Evolutionary conservation across 30 jellyfish, hydroid and myxozoan genomes (phyloP), one percentile per base, ranked within the genome.

Genomic region (Aurelia sp.): DNA sequence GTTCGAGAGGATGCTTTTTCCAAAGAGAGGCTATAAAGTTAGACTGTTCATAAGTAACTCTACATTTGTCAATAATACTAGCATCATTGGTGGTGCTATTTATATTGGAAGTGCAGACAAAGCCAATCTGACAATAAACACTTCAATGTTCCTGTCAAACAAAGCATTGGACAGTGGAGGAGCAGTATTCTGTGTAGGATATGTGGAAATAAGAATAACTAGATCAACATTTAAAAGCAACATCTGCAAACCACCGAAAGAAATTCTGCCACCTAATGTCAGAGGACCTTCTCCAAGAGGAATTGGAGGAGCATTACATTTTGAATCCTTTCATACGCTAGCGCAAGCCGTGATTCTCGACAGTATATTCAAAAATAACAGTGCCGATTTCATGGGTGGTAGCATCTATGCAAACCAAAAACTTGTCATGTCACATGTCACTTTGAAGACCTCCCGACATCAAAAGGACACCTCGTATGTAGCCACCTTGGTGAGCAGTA

Each of bases 351-450:
- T 9, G 35, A 59, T 59, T 59, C 13, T 18, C 11, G 13, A 59
- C 35, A 18, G 69, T 59, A 59, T 22, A 18, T 59, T 59, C 33
- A 30, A 18, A n/a, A 59, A 59, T 22, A 59, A 59, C 69, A 59
- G 13, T 59, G 69, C 69, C 30, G 69, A 59, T 18, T 59, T 12
- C 35, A 59, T 59, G 35, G 69, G 69, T 18, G 69, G 69, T 1
- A 59, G 69, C 69, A 59, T 59, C 30, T 59, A 18, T 59, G 69
- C 69, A 22, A 59, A 59, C 35, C 30, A 59, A 13, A 59, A 59
- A 6, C 13, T 59, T 22, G 4, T 1, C 11, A 59, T 59, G 30
- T 59, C 69, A 13, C 35, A 59, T 59, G 35, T 22, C 30, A 9
- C 11, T 59, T 59, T 59, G 11, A 59, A 18, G 13, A 59, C 69